Base-by-base conservation (phyloP, 2,888 invertebrate species). In the Nephrocerus scutellatus region DNA sequence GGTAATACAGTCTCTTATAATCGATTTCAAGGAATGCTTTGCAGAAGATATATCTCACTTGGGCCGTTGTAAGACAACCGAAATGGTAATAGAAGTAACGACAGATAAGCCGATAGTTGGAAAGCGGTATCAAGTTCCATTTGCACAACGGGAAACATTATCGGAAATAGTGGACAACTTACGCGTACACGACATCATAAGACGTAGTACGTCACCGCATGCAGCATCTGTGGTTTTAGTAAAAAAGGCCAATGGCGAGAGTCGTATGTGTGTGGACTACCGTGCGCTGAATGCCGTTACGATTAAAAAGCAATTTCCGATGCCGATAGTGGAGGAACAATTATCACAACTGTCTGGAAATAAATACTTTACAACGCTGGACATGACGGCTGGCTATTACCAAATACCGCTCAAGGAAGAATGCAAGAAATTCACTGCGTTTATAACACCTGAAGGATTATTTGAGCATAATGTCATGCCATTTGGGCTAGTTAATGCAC, bases 401-500 rank as follows among this genome's bases (percentile, higher is more conserved):
- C 31, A 38, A 15, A 38, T 38, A 12, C 21, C 31, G 21, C 5
- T 31, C 12, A 13, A 10, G n/a, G 22, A 31, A 3, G 10, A 20
- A 19, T 16, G 30, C 30, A 30, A 14, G 9, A 5, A 7, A 13
- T 20, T 31, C 6, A 31, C 31, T 10, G 31, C 31, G 12, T 31
- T 31, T 31, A 10, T 21, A 31, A 31, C 31, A 6, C 31, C 31
- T n/a, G 28, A 26, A 7, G 28, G 28, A 12, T 42, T 55, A 3
- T 62, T 47, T 28, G 52, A 62, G 42, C 59, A 49, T 33, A 24
- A 40, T 3, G 16, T 44, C 1, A 54, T 62, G 54, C 55, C 58
- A 3, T 67, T 61, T 38, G 62, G 60, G 6, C 43, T 60, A 5
- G 21, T 46, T 2, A 61, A 60, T 35, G 55, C 58, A 2, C 54